A percentile compares a stretch with the other conserved stretches of the same genome.
Conservation (phyloP, 1,140 invertebrate species). For the Polyergus mexicanus region DNA sequence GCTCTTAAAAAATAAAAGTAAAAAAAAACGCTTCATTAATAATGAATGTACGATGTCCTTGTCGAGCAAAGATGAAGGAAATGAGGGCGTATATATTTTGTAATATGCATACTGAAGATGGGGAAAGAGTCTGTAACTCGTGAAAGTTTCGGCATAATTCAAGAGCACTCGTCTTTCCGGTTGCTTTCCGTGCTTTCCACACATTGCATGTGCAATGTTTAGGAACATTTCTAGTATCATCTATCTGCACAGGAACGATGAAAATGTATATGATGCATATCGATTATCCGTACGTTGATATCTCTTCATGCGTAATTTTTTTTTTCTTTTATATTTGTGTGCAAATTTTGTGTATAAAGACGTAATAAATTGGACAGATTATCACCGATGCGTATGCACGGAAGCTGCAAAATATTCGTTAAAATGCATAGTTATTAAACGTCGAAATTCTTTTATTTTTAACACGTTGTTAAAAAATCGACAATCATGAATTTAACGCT, state of each 20-base stretch:
- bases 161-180: slow-evolving; percentile 39
- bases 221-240: not conserved
- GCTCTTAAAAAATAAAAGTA: not conserved
- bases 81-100: slow-evolving; percentile 13
- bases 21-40: slow-evolving; percentile 52
- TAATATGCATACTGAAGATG: slow-evolving; percentile 31
- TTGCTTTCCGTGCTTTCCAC: slow-evolving; percentile 17
- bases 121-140: not conserved
- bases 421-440: not conserved
- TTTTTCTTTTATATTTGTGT: not conserved
- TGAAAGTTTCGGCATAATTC: slow-evolving; percentile 46
- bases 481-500: not conserved
- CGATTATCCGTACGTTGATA: not conserved
- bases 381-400: not conserved
- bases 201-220: slow-evolving; percentile 25
- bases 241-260: not conserved
- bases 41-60: slow-evolving; percentile 17
- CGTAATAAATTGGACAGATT: slow-evolving; percentile 4
- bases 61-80: not conserved
- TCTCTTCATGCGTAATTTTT: not conserved
- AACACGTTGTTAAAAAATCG: slow-evolving; percentile 31
- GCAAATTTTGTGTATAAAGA: not conserved
- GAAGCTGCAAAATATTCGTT: slow-evolving; percentile 14
- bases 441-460: not conserved
- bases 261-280: not conserved